Base-by-base conservation (phyloP, 1,140 invertebrate genomes). In the Prorops nasuta region DNA sequence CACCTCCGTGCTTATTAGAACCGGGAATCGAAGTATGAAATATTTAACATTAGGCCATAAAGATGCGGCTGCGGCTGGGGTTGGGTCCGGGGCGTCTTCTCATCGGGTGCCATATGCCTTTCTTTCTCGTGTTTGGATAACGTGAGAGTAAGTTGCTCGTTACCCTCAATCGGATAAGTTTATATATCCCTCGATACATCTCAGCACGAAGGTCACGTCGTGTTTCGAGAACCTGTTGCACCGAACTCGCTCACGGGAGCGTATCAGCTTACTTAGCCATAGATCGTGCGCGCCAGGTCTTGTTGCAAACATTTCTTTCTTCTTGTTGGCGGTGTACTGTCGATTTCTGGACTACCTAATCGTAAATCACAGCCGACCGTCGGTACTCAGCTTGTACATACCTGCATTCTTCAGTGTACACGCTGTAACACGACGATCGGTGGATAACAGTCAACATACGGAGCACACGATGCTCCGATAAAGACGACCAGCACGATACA, bases 331-430 rank as follows among this genome's bases (percentile, higher is more conserved):
- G 35, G 34, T 62, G 58, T 62, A 62, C 59, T 62, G 59, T 62
- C 59, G 59, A 62, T 62, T 62, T 62, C 59, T 60, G 54, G 59
- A 49, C 59, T 62, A 62, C 59, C 58, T 62, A 62, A 62, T 60
- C 59, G 59, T 62, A 62, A 62, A 62, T 60, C 59, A 62, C 34
- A 50, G 24, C n/a, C 14, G 40, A 14, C 28, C 54, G 58, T 53
- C 54, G 50, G 50, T 41, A 46, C 47, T 37, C 54, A 17, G 34
- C 42, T 36, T 16, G 48, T 55, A 28, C 44, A 45, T 60, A 52
- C 32, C 42, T 52, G 52, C 53, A 53, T 60, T 61, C 58, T 50
- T 56, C 18, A 44, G 28, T 44, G 43, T 56, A 57, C 58, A 49
- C 24, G 46, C 40, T 56, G 54, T 62, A 57, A 62, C 41, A 50